Conservation (phyloP, 2,888 invertebrate genomes). For the Anticlea derivata region DNA sequence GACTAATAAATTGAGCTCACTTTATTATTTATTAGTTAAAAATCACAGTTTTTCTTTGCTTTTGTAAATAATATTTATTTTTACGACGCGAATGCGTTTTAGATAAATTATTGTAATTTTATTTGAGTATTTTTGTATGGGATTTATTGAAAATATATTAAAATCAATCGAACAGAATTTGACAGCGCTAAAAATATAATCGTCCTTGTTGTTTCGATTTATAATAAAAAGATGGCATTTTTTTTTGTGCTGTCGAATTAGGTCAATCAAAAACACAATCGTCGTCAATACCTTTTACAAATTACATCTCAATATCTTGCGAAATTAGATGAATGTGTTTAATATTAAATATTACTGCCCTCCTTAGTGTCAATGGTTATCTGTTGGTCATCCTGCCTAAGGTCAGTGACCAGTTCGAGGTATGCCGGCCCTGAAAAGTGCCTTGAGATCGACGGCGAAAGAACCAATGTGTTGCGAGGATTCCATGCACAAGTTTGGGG, state of each 20-base stretch:
- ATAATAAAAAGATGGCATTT: too few relatives aligned
- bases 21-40: constrained; percentile 22
- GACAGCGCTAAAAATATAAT: too few relatives aligned
- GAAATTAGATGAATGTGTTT: too few relatives aligned
- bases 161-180: too few relatives aligned
- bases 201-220: too few relatives aligned
- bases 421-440: neutral
- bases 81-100: constrained; percentile 20
- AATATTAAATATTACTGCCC: too few relatives aligned
- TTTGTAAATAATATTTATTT: constrained; percentile 36
- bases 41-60: constrained; percentile 17
- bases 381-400: neutral
- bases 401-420: too few relatives aligned
- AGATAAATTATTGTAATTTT: constrained; percentile 16
- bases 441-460: neutral
- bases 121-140: constrained; percentile 9
- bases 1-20: constrained; percentile 26
- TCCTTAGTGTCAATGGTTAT: neutral
- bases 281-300: too few relatives aligned
- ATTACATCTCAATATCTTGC: too few relatives aligned
- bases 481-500: neutral
- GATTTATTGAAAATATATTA: constrained; percentile 4
- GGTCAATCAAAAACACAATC: too few relatives aligned
- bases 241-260: too few relatives aligned
- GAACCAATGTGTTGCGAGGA: neutral